Evolutionary conservation across 2,888 invertebrate species (phyloP).

Genomic region (Vanessa cardui): DNA sequence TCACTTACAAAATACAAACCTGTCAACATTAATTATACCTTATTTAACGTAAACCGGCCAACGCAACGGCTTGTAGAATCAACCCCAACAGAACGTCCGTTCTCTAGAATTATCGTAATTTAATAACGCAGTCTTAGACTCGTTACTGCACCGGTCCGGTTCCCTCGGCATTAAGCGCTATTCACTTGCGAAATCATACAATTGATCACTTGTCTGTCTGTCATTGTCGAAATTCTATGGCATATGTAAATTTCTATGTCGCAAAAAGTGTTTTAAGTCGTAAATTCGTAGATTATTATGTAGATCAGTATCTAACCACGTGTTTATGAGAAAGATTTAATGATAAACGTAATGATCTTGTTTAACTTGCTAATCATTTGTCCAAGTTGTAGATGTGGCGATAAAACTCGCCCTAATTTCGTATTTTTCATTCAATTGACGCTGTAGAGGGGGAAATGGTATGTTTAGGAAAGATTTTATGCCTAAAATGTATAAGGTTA

Average conservation of each 20-base stretch:
- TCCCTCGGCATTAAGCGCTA: conserved; percentile 55
- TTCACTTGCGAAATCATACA: conserved; percentile 69
- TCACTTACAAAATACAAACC: conserved; percentile 2
- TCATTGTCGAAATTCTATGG: conserved; percentile 52
- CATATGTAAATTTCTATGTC: conserved; percentile 54
- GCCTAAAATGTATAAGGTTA: not conserved
- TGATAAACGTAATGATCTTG: conserved; percentile 60
- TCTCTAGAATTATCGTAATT: conserved; percentile 71
- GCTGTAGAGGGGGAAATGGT: conserved; percentile 11
- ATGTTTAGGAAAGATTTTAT: conserved; percentile 4
- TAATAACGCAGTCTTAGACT: conserved; percentile 63
- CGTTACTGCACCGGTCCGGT: conserved; percentile 50
- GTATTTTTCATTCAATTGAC: conserved; percentile 29
- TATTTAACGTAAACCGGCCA: conserved; percentile 27
- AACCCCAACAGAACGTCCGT: conserved; percentile 43
- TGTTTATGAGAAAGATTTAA: conserved; percentile 54
- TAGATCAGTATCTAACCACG: conserved; percentile 66
- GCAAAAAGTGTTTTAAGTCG: conserved; percentile 53
- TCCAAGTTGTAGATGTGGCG: conserved; percentile 68
- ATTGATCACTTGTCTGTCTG: conserved; percentile 74
- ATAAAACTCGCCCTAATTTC: conserved; percentile 56
- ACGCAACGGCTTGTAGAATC: conserved; percentile 31
- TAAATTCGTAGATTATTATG: conserved; percentile 50
- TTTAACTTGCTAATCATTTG: conserved; percentile 76
- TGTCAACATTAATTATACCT: conserved; percentile 24